Evolutionary conservation across 2,113 vertebrate species (phyloP), one percentile per base, ranked within the genome.

Genomic region (Labrus mixtus): DNA sequence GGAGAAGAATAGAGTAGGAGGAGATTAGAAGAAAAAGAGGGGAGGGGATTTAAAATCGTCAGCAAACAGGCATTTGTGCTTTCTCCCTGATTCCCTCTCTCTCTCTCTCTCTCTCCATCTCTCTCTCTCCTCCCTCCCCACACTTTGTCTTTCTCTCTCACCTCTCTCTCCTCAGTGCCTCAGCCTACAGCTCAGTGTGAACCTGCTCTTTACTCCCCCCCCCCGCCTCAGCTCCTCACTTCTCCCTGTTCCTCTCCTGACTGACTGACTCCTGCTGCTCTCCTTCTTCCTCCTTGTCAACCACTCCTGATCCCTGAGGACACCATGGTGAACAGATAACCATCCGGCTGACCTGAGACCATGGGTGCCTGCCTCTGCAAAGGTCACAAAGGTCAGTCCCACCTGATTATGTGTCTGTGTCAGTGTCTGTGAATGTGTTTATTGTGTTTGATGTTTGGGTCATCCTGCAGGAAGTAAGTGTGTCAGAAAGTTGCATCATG

Each of bases 381-480:
- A 94, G 91, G 94, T 94, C 93, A 93, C 88, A 94, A 93, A 95
- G 95, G 95, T 95, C 93, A 95, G 94, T 94, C 57, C 36, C 76
- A 82, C 85, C 73, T 83, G 73, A 87, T 60, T 78, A 59, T 73
- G 50, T 48, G 43, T 67, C 45, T 50, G 36, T 77, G 78, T 74
- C 25, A 25, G 78, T 74, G 29, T 67, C 1, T 50, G 46, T 50
- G 37, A n/a, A n/a, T 50, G 45, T 50, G 12, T 50, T 25, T 1
- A 25, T 25, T 25, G 12, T 64, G 56, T 77, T 13, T 66, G 41
- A 22, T 13, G 11, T 51, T 56, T 53, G 60, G 41, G n/a, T 69
- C 57, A 16, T 41, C 37, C 56, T 57, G 50, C 50, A 36, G 68
- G 33, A 54, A 25, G 22, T 33, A n/a, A 15, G 7, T 22, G 54